A percentile compares a stretch with the other conserved stretches of the same genome.
Conservation (phyloP, 2,888 invertebrate species). For the Empis stercorea region DNA sequence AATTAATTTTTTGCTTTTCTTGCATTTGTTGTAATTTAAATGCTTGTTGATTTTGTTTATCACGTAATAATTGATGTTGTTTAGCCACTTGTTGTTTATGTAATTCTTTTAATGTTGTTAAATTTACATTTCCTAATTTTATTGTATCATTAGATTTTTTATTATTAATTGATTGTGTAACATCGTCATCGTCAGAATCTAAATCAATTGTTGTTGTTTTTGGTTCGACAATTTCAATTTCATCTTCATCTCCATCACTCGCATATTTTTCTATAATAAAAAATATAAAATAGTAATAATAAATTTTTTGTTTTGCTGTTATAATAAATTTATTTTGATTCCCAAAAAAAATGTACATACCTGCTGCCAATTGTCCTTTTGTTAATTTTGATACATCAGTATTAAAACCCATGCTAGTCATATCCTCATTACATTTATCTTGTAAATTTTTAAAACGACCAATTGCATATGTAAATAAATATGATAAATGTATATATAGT, state of each 20-base stretch:
- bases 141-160: background rate
- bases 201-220: constrained; percentile 33
- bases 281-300: too few species aligned
- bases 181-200: constrained; percentile 34
- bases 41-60: background rate
- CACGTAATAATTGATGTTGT: too few species aligned
- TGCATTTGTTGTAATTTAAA: constrained; percentile 6
- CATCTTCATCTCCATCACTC: constrained; percentile 34
- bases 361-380: constrained; percentile 32
- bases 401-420: constrained; percentile 33
- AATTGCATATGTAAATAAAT: constrained; percentile 33
- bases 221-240: constrained; percentile 35
- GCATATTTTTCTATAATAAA: constrained; percentile 30
- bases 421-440: constrained; percentile 32
- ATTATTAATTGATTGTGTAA: constrained; percentile 6
- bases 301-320: too few species aligned
- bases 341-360: constrained; percentile 16
- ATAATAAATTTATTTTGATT: background rate
- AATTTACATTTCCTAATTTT: background rate
- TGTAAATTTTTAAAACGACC: constrained; percentile 34
- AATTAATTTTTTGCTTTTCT: background rate
- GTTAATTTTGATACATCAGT: constrained; percentile 33
- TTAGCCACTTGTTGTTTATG: background rate
- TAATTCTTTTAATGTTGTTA: background rate
- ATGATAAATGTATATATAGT: constrained; percentile 34